Evolutionary conservation across 2,797 vertebrate species (phyloP), one percentile per base, ranked within the genome.

Genomic region (Chelon labrosus): DNA sequence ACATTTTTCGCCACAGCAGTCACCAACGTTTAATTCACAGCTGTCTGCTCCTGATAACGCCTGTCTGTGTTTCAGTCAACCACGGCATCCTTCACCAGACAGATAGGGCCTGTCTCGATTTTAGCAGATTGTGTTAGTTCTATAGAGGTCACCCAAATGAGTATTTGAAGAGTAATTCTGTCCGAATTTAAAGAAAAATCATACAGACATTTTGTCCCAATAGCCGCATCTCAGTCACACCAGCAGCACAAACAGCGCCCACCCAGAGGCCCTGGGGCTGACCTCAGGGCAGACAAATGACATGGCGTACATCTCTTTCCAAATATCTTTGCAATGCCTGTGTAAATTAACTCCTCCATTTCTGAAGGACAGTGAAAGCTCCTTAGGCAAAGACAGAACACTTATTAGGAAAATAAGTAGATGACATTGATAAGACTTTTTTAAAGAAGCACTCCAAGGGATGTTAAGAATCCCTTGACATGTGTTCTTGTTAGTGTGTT

Each of bases 381-480:
- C 83, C 83, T 73, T 11, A 49, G 76, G 81, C 82, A 66, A 81
- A 73, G 61, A 81, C 79, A 51, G 20, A 79, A 59, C 64, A 64
- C 75, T 85, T 83, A 75, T 77, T 86, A 84, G 65, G 35, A 44
- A 70, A 68, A 74, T 62, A 72, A 77, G 64, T 55, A 66, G 84
- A 88, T 85, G 89, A 75, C 82, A 79, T 70, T 85, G 85, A 90
- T 89, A 75, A 84, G 76, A 52, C 75, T 71, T 77, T 39, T 83
- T 85, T 68, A 69, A 71, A 84, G 73, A 76, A 78, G 62, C 79
- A 68, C 88, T 85, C 54, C 0, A 10, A 83, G 83, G 85, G 70
- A 58, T 42, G 51, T 65, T 70, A 67, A 73, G 77, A 89, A 83
- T 88, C 84, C 83, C 77, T 52, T 25, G 80, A 82, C 82, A 50